Evolutionary conservation across 2,888 invertebrate species (phyloP).

Genomic region (Temnothorax ravouxi): DNA sequence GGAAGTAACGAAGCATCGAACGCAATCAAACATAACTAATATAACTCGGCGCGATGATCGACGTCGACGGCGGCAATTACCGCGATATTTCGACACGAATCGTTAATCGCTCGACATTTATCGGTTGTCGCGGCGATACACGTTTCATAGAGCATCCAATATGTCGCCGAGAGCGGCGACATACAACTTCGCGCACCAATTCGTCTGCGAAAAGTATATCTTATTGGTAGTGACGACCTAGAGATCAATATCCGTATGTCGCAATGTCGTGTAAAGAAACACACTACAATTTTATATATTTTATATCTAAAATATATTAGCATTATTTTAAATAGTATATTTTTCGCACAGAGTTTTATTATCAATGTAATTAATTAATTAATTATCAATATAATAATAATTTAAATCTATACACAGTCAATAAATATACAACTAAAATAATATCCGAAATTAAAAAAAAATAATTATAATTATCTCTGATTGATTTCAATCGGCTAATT

Average conservation of each 20-base stretch:
- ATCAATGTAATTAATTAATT: not conserved
- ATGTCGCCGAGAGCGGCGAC: not conserved
- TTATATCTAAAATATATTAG: not conserved
- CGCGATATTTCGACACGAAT: conserved; percentile 51
- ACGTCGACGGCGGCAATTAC: conserved; percentile 55
- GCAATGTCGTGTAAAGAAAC: not conserved
- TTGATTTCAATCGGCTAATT: not conserved
- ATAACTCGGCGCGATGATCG: conserved; percentile 49
- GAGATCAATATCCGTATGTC: not conserved
- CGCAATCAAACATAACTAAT: conserved; percentile 47
- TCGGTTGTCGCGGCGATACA: conserved; percentile 45
- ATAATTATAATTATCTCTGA: not conserved
- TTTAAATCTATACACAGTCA: not conserved
- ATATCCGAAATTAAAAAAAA: not conserved
- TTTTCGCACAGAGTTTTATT: not conserved
- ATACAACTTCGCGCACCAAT: not conserved
- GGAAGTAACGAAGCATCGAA: conserved; percentile 30
- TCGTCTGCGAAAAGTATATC: not conserved
- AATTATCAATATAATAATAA: not conserved
- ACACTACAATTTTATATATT: not conserved
- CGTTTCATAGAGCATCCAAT: conserved; percentile 44
- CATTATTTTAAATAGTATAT: not conserved
- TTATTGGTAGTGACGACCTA: not conserved
- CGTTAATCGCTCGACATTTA: conserved; percentile 56
- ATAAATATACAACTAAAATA: not conserved